Percentiles rank a stretch among this genome's conserved stretches.
Evolutionary conservation across 1,140 invertebrate genomes (phyloP).

Genomic region (Melanaphis sacchari): DNA sequence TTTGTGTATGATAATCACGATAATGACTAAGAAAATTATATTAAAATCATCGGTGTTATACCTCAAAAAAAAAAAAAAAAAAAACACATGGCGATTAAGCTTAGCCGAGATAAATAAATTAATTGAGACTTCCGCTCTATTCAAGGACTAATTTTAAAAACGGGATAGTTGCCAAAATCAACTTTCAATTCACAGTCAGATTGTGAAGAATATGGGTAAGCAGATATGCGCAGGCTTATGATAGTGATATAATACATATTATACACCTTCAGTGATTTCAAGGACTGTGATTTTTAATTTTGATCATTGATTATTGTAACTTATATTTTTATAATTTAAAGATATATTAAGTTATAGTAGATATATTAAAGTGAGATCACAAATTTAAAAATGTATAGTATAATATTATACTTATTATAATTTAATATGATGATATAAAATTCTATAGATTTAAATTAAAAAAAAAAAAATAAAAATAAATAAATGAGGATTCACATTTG

Average conservation of each 20-base stretch:
- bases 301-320: background rate
- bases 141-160: slow-evolving; percentile 32
- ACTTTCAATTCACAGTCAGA: slow-evolving; percentile 38
- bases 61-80: slow-evolving; percentile 22
- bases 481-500: background rate
- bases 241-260: slow-evolving; percentile 8
- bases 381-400: background rate
- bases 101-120: slow-evolving; percentile 37
- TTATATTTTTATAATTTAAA: background rate
- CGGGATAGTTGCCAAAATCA: slow-evolving; percentile 50
- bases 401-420: too few relatives aligned
- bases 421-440: too few relatives aligned
- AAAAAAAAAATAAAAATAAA: too few relatives aligned
- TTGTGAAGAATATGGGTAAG: background rate
- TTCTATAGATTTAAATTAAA: background rate
- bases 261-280: background rate
- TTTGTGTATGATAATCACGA: background rate
- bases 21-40: background rate
- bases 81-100: background rate
- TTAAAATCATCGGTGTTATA: background rate
- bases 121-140: slow-evolving; percentile 18
- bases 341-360: background rate
- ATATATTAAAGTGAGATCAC: too few relatives aligned
- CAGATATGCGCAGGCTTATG: background rate
- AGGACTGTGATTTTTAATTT: background rate